phyloP scores from a whole-genome alignment of 2,113 vertebrate species.

The Rhineura floridana region DNA sequence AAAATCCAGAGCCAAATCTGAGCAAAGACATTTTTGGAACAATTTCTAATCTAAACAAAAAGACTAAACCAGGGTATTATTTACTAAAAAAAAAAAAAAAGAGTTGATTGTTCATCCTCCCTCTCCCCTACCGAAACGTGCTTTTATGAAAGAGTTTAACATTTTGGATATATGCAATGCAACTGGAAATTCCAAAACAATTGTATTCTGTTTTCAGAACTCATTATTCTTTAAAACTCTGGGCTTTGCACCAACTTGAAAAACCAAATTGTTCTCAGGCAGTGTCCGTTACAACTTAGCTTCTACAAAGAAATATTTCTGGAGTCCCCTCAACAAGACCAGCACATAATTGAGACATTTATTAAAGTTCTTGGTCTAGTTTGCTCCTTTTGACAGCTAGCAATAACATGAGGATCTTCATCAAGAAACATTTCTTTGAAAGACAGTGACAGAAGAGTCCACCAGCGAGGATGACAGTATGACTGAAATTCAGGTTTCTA shows the following conservation, averaged over 20 bases:
- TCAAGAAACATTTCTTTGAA: conserved; percentile 13
- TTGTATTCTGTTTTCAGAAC: neutral
- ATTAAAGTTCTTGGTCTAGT: conserved; percentile 23
- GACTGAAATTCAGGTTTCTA: conserved; percentile 4
- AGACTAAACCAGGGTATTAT: no score
- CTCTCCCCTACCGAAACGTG: no score
- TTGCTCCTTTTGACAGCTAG: conserved; percentile 17
- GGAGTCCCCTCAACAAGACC: neutral
- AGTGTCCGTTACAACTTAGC: neutral
- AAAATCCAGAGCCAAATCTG: neutral
- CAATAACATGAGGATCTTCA: conserved; percentile 24
- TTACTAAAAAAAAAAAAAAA: no score
- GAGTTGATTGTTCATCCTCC: no score
- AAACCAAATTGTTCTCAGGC: neutral
- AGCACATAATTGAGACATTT: conserved; percentile 27
- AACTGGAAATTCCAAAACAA: neutral
- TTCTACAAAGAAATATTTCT: neutral
- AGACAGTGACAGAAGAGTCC: neutral
- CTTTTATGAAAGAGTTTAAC: neutral
- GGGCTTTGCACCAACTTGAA: neutral
- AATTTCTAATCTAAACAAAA: neutral
- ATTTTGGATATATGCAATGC: neutral
- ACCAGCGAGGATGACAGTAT: neutral
- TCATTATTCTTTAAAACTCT: neutral
- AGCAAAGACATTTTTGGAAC: neutral